Evolutionary conservation across 2,113 vertebrate genomes (phyloP), one percentile per base, ranked within the genome.

Genomic region (Toxotes jaculatrix): DNA sequence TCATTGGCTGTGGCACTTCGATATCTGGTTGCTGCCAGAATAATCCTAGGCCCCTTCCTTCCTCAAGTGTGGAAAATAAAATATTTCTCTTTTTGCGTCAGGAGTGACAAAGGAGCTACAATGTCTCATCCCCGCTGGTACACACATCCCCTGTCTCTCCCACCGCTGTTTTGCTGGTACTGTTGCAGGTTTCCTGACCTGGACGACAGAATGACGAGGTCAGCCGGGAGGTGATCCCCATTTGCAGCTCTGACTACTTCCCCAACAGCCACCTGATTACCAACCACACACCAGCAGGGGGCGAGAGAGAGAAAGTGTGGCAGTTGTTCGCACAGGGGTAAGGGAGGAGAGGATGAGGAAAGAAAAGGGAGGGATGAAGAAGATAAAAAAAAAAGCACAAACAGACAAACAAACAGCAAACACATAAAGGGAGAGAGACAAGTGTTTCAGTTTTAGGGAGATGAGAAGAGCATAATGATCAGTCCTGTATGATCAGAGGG

Each of bases 171-270:
- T 1, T 60, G 72, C 67, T 91, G 92, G 89, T 93, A 91, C 68
- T 66, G 85, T 65, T 81, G 89, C 65, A 77, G 67, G 84, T 93
- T 94, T 96, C 94, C 98, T 99, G 95, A 99, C 98, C 98, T 99
- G 94, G 98, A 98, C 1, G 98, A 99, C 89, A 99, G 96, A 94
- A 98, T 97, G 97, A 99, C 97, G 97, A 99, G 97, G 95, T 99
- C 98, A 90, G 98, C 98, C 91, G 98, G 98, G 95, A 99, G 97
- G 91, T 99, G 97, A 27, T 99, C 97, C 96, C 98, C 97, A 93
- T 99, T 98, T 96, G 97, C 95, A 92, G 98, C 97, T 97, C 95
- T 97, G 93, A 99, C 98, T 96, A 99, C 97, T 94, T 99, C 98
- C 94, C 98, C 98, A 94, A 99, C 96, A 93, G 97, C 94, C 96